phyloP scores from a whole-genome alignment of 2,113 vertebrate species.

The Leptobrachium leishanense region DNA sequence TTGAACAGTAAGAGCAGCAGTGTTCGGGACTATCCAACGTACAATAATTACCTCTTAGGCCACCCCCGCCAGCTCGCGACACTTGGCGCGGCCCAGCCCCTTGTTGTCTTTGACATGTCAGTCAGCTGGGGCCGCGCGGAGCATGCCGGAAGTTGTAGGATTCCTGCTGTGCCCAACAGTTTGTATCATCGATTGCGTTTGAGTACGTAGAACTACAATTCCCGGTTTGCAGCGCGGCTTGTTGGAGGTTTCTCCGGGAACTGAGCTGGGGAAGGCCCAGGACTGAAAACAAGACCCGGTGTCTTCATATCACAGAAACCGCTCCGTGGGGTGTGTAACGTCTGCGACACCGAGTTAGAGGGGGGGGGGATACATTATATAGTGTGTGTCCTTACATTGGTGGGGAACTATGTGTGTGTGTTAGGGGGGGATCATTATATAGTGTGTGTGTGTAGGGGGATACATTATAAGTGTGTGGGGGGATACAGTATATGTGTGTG shows the following conservation, averaged over 20 bases:
- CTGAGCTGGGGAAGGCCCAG: slow-evolving; percentile 17
- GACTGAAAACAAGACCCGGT: not conserved
- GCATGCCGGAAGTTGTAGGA: slow-evolving; percentile 50
- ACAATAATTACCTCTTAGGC: too few relatives aligned
- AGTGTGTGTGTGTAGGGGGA: too few relatives aligned
- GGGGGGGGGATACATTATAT: too few relatives aligned
- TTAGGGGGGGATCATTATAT: too few relatives aligned
- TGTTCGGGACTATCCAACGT: too few relatives aligned
- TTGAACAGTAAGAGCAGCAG: too few relatives aligned
- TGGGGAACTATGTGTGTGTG: too few relatives aligned
- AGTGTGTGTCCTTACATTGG: too few relatives aligned
- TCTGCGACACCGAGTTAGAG: too few relatives aligned
- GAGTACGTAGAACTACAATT: slow-evolving; percentile 13
- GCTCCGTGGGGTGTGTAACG: too few relatives aligned
- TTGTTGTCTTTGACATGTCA: slow-evolving; percentile 11
- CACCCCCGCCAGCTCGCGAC: not conserved
- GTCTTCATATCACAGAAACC: not conserved
- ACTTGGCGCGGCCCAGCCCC: not conserved
- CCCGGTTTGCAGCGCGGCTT: not conserved
- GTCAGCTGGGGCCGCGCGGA: not conserved
- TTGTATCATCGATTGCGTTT: not conserved
- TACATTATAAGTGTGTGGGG: too few relatives aligned
- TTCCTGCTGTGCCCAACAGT: not conserved
- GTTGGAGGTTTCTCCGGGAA: slow-evolving; percentile 2
- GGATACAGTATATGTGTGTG: too few relatives aligned